These are phyloP conservation scores for Drosophila setifemur DNA, from an alignment of 1,140 invertebrate genomes.

Conservation along the genomic window DNA sequence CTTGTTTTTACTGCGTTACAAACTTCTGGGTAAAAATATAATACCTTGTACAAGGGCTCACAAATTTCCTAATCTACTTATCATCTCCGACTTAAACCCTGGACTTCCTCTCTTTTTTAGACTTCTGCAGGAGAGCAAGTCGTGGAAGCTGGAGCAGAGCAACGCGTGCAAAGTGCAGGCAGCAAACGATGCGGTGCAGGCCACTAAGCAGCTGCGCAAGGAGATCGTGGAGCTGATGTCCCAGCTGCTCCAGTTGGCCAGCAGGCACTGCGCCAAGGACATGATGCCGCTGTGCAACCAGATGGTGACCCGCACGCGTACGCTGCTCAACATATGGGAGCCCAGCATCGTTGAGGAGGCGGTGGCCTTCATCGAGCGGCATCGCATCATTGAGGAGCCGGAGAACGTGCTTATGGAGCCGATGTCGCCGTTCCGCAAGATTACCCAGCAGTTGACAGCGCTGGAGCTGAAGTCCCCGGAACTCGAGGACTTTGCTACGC, in stretches of 20 bases:
- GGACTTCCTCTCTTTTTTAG: constrained; percentile 83
- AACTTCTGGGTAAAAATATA: too few relatives aligned
- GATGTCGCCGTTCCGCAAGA: constrained; percentile 88
- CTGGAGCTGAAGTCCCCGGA: constrained; percentile 88
- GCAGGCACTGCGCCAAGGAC: constrained; percentile 87
- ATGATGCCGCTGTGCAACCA: constrained; percentile 91
- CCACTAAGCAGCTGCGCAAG: constrained; percentile 89
- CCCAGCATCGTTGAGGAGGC: constrained; percentile 92
- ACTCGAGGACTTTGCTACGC: constrained; percentile 88
- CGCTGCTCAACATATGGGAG: constrained; percentile 91
- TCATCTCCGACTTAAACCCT: too few relatives aligned
- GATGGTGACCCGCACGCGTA: constrained; percentile 90
- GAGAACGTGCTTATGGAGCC: constrained; percentile 83
- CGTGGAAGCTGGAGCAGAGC: constrained; percentile 85
- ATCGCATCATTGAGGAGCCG: constrained; percentile 83
- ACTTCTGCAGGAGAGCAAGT: constrained; percentile 91
- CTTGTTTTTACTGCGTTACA: too few relatives aligned
- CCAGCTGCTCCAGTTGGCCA: constrained; percentile 87
- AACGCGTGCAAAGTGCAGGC: constrained; percentile 87
- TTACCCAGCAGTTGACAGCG: constrained; percentile 89
- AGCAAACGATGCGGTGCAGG: constrained; percentile 91
- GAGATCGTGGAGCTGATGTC: constrained; percentile 92
- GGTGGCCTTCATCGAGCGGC: constrained; percentile 90
- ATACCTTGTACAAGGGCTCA: too few relatives aligned
- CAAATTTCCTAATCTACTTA: neutral